These are phyloP conservation scores for Drosophila yooni DNA, from an alignment of 2,888 invertebrate species.

Conservation along the genomic window DNA sequence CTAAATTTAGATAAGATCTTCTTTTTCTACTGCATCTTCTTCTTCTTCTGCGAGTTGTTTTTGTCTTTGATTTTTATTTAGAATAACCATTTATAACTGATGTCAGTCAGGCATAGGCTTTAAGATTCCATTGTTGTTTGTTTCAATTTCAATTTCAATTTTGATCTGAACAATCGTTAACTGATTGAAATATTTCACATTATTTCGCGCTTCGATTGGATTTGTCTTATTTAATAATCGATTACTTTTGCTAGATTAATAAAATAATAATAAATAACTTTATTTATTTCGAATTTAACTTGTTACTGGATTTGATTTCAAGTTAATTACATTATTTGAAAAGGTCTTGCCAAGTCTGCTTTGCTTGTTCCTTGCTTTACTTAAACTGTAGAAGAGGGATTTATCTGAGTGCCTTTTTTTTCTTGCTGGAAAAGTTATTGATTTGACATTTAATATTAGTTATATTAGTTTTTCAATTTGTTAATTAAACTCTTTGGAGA, in stretches of 20 bases:
- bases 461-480: background rate
- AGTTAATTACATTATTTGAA: background rate
- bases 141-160: background rate
- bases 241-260: background rate
- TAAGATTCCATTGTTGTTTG: background rate
- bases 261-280: too few species aligned
- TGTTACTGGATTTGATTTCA: background rate
- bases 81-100: slow-evolving; percentile 3
- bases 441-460: background rate
- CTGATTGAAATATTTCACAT: background rate
- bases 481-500: background rate
- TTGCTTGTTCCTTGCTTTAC: background rate
- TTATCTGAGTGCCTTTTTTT: background rate
- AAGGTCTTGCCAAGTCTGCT: background rate
- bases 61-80: background rate
- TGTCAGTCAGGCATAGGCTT: slow-evolving; percentile 1
- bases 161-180: background rate
- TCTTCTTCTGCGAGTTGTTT: background rate
- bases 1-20: slow-evolving; percentile 14
- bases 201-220: background rate
- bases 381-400: background rate
- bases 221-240: background rate
- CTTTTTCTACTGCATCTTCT: background rate
- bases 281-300: background rate
- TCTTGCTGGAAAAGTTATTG: background rate